Base-by-base conservation (phyloP, 2,888 invertebrate species). In the Hypomecis atomaria region DNA sequence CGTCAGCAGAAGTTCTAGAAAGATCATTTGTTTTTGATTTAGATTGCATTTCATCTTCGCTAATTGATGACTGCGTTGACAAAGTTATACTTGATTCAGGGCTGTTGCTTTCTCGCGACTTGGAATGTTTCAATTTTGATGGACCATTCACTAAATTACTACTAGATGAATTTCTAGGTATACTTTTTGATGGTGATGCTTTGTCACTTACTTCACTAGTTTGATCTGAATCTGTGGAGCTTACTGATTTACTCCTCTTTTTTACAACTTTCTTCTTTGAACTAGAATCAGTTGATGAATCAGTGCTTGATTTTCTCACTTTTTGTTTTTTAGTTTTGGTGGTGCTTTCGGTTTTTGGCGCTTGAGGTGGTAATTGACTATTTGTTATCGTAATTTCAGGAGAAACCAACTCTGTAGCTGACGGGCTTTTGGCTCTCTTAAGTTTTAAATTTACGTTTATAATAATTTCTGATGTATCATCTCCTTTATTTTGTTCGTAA, bases 1-100 rank as follows among this genome's bases (percentile, higher is more conserved):
- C 94, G 79, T 94, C 95, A 43, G 94, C 93, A 13, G 94, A 95
- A 42, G 94, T 94, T 75, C 94, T 89, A 0, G 94, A 94, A 23
- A 83, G 59, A 43, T 90, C 89, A 62, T 76, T 75, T 7, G 73
- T 74, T 74, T 83, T 85, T 3, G 80, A 78, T 78, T 89, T 89
- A 5, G 86, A 86, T 71, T 81, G 71, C 58, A 82, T 86, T 71
- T 91, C 92, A 69, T 94, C 89, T 79, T 93, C 93, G 69, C 92
- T 92, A 55, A 93, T 81, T 42, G 93, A 93, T 61, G 89, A 91
- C 73, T 87, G 93, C 65, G 90, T 94, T 47, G 90, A 92, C 81
- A 93, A 92, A 57, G 94, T 90, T n/a, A 86, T 76, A 81, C 92
- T 92, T 65, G 93, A 85, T 78, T 93, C 88, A 66, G 92, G 88